These are phyloP conservation scores for Vanessa tameamea DNA, from an alignment of 1,140 invertebrate genomes.

Conservation along the genomic window DNA sequence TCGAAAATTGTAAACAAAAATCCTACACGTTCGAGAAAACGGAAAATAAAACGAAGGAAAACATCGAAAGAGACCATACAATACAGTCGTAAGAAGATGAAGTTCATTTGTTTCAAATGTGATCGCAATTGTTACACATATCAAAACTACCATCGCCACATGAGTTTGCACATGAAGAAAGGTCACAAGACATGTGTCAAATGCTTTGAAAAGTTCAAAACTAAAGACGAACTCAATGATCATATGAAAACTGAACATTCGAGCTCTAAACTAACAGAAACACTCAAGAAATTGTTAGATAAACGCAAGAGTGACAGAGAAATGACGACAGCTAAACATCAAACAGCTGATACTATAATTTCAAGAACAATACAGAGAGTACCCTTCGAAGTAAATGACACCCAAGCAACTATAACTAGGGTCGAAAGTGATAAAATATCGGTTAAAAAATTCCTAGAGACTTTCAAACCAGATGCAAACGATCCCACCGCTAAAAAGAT, in stretches of 20 bases:
- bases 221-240: constrained; percentile 44
- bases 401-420: constrained; percentile 43
- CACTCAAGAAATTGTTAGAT: constrained; percentile 60
- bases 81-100: constrained; percentile 31
- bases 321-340: neutral
- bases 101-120: constrained; percentile 61
- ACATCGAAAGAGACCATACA: constrained; percentile 8
- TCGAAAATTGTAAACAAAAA: constrained; percentile 20
- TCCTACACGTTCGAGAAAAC: neutral
- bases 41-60: neutral
- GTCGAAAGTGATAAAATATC: constrained; percentile 49
- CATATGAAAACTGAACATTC: constrained; percentile 59
- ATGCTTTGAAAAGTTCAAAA: constrained; percentile 54
- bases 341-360: neutral
- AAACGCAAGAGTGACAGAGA: constrained; percentile 44
- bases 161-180: constrained; percentile 52
- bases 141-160: constrained; percentile 67
- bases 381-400: neutral
- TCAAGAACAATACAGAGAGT: constrained; percentile 56
- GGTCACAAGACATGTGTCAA: constrained; percentile 60
- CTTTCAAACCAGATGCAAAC: constrained; percentile 56
- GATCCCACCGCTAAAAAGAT: constrained; percentile 31
- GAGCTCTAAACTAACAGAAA: constrained; percentile 63
- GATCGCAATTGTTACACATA: constrained; percentile 67
- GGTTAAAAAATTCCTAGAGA: constrained; percentile 66